Evolutionary conservation across 1,140 invertebrate species (phyloP), one percentile per base, ranked within the genome.

Genomic region (Aleiodes sp.): DNA sequence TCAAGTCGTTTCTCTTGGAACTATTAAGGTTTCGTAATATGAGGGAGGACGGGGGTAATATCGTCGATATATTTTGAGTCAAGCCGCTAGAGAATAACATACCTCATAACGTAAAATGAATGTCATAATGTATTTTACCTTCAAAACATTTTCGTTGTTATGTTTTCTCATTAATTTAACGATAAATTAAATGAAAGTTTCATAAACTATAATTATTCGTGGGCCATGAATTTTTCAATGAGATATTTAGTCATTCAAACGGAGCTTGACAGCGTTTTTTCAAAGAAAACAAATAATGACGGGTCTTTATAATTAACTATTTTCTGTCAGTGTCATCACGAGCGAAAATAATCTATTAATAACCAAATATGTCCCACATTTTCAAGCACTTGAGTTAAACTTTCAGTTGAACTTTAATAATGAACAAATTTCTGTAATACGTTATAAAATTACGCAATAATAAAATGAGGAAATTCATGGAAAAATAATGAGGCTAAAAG

Each of bases 381-480:
- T 52, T 4, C 4, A 52, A 2, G 16, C 21, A 52, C 26, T 52
- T 21, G 10, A 8, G 46, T 21, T 52, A 33, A 37, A 59, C 26
- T 67, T 69, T 33, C 66, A 29, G 61, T 68, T 2, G 28, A 28
- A 26, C 57, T 64, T 72, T 39, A 28, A 66, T 46, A 72, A 69
- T 52, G 46, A 16, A 52, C 21, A 52, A 52, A 43, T 70, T 63
- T 24, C 21, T 1, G 69, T 70, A 70, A 70, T 52, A 28, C 63
- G 69, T 66, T 70, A 29, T 62, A 41, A 21, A 19, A 56, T 70
- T 70, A 66, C 64, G 69, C 28, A 70, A 70, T 64, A 28, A 39
- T 21, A 70, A 66, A 56, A 61, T 70, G 65, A 60, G n/a, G 68
- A 60, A 70, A 70, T 63, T 12, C 14, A 26, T 41, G 33, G 46